A percentile compares a stretch with the other conserved stretches of the same genome.
phyloP scores from a whole-genome alignment of 2,797 vertebrate species.

The Leucoraja ocellata region DNA sequence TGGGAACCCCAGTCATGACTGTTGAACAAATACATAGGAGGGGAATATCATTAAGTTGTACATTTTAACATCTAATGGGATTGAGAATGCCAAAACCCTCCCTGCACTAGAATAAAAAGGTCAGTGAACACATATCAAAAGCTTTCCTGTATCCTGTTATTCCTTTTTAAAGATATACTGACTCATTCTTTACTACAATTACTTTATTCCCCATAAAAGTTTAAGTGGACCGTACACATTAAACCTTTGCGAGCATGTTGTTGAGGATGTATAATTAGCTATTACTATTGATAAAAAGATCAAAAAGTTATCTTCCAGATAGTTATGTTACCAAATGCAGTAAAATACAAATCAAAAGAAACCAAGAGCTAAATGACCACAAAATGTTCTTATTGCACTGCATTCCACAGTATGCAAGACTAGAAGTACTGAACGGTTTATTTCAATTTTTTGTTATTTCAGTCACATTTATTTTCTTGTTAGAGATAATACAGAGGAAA shows the following conservation, averaged over 20 bases:
- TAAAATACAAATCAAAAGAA: slow-evolving; percentile 27
- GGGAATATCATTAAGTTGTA: not conserved
- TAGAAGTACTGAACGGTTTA: not conserved
- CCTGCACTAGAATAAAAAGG: not conserved
- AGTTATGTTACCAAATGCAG: not conserved
- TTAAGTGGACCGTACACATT: not conserved
- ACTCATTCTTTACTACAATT: not conserved
- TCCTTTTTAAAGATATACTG: slow-evolving; percentile 1
- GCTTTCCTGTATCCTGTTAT: slow-evolving; percentile 10
- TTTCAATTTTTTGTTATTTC: not conserved
- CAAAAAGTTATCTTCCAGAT: not conserved
- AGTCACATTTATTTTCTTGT: not conserved
- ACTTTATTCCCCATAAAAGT: not conserved
- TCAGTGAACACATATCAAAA: not conserved
- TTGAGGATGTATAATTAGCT: slow-evolving; percentile 20
- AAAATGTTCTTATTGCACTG: not conserved
- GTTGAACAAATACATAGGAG: not conserved
- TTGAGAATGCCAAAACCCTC: not conserved
- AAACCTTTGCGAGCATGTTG: not conserved
- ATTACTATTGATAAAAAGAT: slow-evolving; percentile 14
- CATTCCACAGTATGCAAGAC: slow-evolving; percentile 10
- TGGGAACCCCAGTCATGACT: not conserved
- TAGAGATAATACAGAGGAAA: not conserved
- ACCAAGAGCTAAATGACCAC: not conserved
- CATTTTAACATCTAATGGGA: not conserved